Conservation (phyloP, 2,888 invertebrate genomes). For the Chaetoderma sp. region DNA sequence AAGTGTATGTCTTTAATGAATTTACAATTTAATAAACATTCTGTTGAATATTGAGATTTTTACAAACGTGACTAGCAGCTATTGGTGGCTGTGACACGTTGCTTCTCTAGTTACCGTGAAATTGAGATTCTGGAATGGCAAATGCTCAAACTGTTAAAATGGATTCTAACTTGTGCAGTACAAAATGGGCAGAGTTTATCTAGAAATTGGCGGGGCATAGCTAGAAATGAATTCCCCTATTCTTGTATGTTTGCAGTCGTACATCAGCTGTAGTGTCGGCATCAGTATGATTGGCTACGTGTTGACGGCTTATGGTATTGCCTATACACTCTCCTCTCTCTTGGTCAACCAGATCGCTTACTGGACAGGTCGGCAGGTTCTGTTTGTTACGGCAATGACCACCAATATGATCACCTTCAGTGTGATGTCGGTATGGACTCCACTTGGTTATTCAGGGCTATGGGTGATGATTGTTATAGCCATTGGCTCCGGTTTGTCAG, state of each 20-base stretch:
- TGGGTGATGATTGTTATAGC: conserved; percentile 37
- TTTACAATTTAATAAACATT: no score
- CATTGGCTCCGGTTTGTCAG: conserved; percentile 48
- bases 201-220: no score
- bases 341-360: conserved; percentile 44
- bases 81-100: no score
- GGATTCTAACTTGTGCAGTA: no score
- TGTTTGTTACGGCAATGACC: conserved; percentile 41
- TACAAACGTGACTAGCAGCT: no score
- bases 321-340: conserved; percentile 46
- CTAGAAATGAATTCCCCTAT: no score
- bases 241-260: conserved; percentile 42
- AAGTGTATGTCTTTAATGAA: no score
- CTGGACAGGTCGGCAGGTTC: conserved; percentile 44
- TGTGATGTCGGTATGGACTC: conserved; percentile 42
- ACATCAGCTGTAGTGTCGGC: conserved; percentile 52
- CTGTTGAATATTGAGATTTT: no score
- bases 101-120: no score
- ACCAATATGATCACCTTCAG: conserved; percentile 44
- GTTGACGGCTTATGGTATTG: conserved; percentile 51
- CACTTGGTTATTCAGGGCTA: conserved; percentile 27
- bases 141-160: no score
- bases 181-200: no score
- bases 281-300: conserved; percentile 55
- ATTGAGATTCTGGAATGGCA: no score